These are phyloP conservation scores for Lampris megalopsis DNA, from an alignment of 2,113 vertebrate genomes.

Conservation along the genomic window DNA sequence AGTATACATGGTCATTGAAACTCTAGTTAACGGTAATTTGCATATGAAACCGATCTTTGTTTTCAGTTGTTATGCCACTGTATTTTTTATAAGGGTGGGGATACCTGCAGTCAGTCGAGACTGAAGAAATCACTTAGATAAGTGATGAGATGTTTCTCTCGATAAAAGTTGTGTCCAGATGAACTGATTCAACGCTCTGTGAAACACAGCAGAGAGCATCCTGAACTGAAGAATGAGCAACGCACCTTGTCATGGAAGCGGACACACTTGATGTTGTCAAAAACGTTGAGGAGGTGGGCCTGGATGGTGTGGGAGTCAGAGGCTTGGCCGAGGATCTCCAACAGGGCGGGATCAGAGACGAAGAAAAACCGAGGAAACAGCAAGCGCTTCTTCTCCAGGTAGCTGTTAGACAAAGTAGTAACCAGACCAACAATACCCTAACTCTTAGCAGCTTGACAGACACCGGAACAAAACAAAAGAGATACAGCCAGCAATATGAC, in stretches of 20 bases:
- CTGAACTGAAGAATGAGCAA: background rate
- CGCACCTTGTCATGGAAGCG: conserved; percentile 92
- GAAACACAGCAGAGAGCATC: background rate
- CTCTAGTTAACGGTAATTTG: too few species aligned
- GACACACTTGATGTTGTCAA: conserved; percentile 94
- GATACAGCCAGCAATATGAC: background rate
- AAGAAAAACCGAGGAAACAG: conserved; percentile 98
- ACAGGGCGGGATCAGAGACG: conserved; percentile 93
- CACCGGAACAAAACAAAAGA: background rate
- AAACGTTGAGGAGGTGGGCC: conserved; percentile 93
- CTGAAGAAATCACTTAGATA: too few species aligned
- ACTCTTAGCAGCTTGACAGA: background rate
- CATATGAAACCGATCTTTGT: too few species aligned
- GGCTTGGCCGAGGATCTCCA: conserved; percentile 97
- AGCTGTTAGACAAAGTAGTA: conserved; percentile 76
- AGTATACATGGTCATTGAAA: too few species aligned
- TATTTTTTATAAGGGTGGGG: too few species aligned
- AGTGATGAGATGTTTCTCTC: too few species aligned
- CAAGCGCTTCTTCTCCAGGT: conserved; percentile 95
- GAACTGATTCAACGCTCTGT: background rate
- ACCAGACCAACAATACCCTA: background rate
- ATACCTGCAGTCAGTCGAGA: too few species aligned
- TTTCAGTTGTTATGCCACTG: too few species aligned
- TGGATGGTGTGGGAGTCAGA: conserved; percentile 97
- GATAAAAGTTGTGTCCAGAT: too few species aligned